Evolutionary conservation across 2,113 vertebrate species (phyloP).

Genomic region (Anhinga rufa): DNA sequence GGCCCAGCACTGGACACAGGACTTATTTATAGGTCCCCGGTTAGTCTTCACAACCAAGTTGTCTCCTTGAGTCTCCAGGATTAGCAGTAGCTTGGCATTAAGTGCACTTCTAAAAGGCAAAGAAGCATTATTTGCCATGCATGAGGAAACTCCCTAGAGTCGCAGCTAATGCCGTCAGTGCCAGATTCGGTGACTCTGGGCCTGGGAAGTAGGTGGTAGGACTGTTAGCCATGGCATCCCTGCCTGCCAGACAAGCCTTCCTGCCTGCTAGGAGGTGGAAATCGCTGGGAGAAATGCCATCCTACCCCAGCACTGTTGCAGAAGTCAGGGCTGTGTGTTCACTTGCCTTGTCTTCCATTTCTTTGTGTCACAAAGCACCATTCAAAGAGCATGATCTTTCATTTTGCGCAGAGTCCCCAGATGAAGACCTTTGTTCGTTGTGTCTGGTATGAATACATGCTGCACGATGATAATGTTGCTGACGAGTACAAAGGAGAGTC

Average conservation of each 20-base stretch:
- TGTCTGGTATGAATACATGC: background rate
- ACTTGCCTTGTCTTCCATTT: background rate
- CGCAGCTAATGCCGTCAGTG: no score
- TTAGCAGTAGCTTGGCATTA: background rate
- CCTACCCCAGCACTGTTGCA: background rate
- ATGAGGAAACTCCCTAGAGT: background rate
- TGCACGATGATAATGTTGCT: background rate
- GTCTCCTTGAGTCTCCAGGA: background rate
- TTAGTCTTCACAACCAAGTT: background rate
- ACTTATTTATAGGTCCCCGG: background rate
- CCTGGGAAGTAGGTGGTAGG: background rate
- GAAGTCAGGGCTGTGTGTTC: background rate
- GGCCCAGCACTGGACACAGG: no score
- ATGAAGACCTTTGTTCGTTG: background rate
- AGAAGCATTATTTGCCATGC: background rate
- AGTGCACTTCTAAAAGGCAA: background rate
- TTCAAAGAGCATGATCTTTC: background rate
- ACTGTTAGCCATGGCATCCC: accelerated
- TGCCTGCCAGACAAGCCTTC: background rate
- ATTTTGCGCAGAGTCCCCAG: accelerated
- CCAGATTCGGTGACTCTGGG: no score
- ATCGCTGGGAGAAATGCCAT: background rate
- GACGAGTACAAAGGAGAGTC: background rate
- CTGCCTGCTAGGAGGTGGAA: background rate
- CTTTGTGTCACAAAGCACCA: background rate